A percentile compares a stretch with the other conserved stretches of the same genome.
These are phyloP conservation scores for Zaprionus inermis DNA, from an alignment of 1,140 invertebrate species.

Conservation along the genomic window DNA sequence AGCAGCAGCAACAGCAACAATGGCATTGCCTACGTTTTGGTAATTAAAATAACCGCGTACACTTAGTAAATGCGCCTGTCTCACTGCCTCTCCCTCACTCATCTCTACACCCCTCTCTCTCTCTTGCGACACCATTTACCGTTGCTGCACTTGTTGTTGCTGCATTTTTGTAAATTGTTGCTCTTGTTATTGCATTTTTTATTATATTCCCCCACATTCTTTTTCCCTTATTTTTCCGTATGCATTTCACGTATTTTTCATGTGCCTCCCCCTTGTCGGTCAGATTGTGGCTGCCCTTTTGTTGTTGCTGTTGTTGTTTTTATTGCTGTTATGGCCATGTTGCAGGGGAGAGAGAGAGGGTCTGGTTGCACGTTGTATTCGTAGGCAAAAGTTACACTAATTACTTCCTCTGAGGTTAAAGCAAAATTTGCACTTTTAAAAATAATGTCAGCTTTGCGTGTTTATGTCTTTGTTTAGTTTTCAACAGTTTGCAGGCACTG, in stretches of 20 bases:
- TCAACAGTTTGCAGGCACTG: conserved; percentile 49
- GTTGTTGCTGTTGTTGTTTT: conserved; percentile 4
- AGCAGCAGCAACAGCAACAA: conserved; percentile 43
- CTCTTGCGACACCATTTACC: conserved; percentile 47
- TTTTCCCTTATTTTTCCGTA: neutral
- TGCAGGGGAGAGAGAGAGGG: conserved; percentile 10
- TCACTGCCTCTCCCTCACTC: neutral
- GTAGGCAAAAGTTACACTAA: conserved; percentile 81
- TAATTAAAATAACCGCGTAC: conserved; percentile 82
- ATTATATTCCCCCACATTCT: conserved; percentile 59
- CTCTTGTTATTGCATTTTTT: conserved; percentile 79
- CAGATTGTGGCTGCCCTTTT: conserved; percentile 43
- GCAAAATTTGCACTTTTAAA: conserved; percentile 84
- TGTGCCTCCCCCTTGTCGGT: conserved; percentile 43
- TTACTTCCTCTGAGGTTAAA: conserved; percentile 84
- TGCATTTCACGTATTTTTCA: conserved; percentile 48
- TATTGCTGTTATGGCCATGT: conserved; percentile 2
- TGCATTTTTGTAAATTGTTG: conserved; percentile 78
- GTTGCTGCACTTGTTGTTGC: conserved; percentile 47
- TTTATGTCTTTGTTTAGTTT: conserved; percentile 83
- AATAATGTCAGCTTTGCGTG: conserved; percentile 83
- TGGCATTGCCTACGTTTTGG: conserved; percentile 69
- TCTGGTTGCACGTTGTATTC: conserved; percentile 74
- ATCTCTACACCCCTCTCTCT: neutral
- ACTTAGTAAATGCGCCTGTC: conserved; percentile 64